These are phyloP conservation scores for Chlamydotis undulata DNA, from an alignment of 2,113 vertebrate genomes.

Conservation along the genomic window DNA sequence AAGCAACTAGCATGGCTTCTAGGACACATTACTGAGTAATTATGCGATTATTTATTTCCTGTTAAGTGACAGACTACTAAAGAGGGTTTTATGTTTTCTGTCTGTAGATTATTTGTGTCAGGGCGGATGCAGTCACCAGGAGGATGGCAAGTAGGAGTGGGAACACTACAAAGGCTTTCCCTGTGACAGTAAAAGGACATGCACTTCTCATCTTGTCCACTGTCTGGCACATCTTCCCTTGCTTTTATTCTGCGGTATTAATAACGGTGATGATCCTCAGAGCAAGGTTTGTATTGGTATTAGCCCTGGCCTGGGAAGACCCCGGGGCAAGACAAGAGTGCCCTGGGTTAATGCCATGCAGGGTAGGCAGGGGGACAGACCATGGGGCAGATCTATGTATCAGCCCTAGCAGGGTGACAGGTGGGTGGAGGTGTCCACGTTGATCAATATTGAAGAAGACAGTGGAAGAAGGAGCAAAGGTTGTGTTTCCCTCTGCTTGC, in stretches of 20 bases:
- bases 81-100: background rate
- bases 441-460: background rate
- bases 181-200: background rate
- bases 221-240: background rate
- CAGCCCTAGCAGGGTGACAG: background rate
- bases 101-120: background rate
- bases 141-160: background rate
- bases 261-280: background rate
- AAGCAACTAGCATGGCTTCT: background rate
- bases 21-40: background rate
- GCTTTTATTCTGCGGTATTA: background rate
- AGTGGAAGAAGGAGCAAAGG: background rate
- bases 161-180: background rate
- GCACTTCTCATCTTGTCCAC: background rate
- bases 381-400: rapidly evolving
- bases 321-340: background rate
- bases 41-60: conserved; percentile 5
- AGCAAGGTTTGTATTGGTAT: background rate
- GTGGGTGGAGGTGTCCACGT: background rate
- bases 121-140: background rate
- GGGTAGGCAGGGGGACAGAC: background rate
- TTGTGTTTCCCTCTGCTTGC: background rate
- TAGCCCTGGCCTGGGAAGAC: background rate
- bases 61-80: background rate
- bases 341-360: background rate